These are phyloP conservation scores for Alectoris magna DNA, from an alignment of 2,797 vertebrate species.

Conservation along the genomic window DNA sequence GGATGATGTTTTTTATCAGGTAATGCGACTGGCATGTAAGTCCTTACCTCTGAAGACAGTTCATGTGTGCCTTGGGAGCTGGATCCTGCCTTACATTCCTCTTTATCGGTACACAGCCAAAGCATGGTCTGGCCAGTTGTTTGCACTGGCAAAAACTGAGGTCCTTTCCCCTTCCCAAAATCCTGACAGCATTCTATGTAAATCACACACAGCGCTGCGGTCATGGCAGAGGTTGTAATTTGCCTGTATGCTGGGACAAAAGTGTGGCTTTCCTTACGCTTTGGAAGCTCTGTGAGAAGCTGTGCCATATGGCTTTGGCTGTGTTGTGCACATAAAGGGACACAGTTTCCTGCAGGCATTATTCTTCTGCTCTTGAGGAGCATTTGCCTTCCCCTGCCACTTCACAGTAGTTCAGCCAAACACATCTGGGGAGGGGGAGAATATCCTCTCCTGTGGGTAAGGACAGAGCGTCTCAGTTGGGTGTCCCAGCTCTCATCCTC, in stretches of 20 bases:
- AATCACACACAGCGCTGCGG: slow-evolving; percentile 18
- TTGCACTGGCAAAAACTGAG: slow-evolving; percentile 31
- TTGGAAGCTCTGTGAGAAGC: not conserved
- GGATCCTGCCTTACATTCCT: not conserved
- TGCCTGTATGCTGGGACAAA: not conserved
- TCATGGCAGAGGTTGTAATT: slow-evolving; percentile 28
- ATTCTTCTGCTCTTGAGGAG: not conserved
- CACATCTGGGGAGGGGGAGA: rapidly evolving
- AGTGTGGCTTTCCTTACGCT: not conserved
- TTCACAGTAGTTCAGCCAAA: not conserved
- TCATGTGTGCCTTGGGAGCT: slow-evolving; percentile 7
- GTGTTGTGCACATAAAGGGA: rapidly evolving
- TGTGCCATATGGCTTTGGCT: not conserved
- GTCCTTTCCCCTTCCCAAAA: slow-evolving; percentile 7
- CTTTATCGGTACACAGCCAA: not conserved
- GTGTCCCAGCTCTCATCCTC: not conserved
- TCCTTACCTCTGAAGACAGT: not conserved
- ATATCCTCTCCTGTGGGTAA: not conserved
- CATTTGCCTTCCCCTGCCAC: not conserved
- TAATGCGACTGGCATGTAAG: slow-evolving; percentile 5
- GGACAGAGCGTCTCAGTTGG: not conserved
- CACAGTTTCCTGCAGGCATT: not conserved
- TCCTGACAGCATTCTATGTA: slow-evolving; percentile 31
- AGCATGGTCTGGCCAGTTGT: slow-evolving; percentile 16
- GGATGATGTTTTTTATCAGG: slow-evolving; percentile 25